Evolutionary conservation across 2,888 invertebrate genomes (phyloP), one percentile per base, ranked within the genome.

Genomic region (Trissonchulus sp.): DNA sequence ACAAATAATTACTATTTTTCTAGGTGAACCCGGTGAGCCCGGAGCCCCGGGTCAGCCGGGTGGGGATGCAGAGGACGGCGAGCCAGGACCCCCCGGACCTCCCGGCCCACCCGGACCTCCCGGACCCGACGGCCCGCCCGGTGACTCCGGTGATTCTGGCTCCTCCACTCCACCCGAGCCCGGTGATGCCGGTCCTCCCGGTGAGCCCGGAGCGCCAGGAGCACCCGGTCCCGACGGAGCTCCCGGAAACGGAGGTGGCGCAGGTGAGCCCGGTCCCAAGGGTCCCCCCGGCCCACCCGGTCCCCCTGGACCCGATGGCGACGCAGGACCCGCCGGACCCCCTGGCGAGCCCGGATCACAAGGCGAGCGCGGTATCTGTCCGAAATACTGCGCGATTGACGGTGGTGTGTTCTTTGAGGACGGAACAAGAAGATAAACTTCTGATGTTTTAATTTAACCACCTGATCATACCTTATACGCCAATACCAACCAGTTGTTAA

Each of bases 361-460:
- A 28, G 68, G 68, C 8, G 68, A 65, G n/a, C 31, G 35, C 8
- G 68, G 68, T 65, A 65, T 65, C 35, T 65, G 68, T 65, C 68
- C 68, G 8, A 48, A 48, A 48, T 48, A 48, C 48, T 48, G 48
- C 23, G 48, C 48, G 8, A 48, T 48, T 48, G 48, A 48, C 48
- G 48, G 48, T 48, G 48, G 48, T 48, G 48, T 48, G 8, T 48
- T 48, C 48, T 48, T 48, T 48, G 48, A 48, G 48, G 48, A 48
- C 48, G 48, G 48, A 8, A 48, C 48, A 8, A 8, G 48, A 48
- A 8, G 48, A 48, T 48, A 48, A 48, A 48, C 48, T 48, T 23
- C 48, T 48, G 48, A n/a, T n/a, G n/a, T n/a, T n/a, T n/a, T n/a
- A n/a, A n/a, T n/a, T n/a, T n/a, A n/a, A n/a, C n/a, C n/a, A n/a